Conservation (phyloP, 2,888 invertebrate genomes). For the Chymomyza procnemis region DNA sequence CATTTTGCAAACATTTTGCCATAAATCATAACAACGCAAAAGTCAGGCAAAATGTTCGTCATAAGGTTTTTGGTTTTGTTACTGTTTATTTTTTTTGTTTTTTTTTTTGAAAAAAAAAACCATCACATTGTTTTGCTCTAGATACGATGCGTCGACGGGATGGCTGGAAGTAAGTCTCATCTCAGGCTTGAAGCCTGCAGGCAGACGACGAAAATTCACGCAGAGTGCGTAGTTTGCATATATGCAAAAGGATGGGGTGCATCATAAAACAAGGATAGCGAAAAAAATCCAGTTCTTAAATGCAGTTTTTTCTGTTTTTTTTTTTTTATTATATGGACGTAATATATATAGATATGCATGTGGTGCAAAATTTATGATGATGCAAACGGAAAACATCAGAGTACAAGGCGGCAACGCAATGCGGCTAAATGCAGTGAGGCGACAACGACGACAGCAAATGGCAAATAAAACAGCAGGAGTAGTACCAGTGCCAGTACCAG, state of each 20-base stretch:
- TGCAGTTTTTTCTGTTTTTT: slow-evolving; percentile 48
- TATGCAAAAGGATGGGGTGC: slow-evolving; percentile 46
- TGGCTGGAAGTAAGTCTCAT: neutral
- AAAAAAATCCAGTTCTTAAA: slow-evolving; percentile 40
- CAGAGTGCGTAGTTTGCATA: slow-evolving; percentile 59
- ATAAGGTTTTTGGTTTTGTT: neutral
- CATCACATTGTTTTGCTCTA: slow-evolving; percentile 57
- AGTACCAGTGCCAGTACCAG: neutral
- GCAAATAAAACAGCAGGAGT: slow-evolving; percentile 37
- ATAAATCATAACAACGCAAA: slow-evolving; percentile 4
- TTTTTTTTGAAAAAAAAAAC: neutral
- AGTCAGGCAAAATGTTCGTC: slow-evolving; percentile 5
- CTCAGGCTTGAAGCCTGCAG: slow-evolving; percentile 9
- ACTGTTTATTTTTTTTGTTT: too few relatives aligned
- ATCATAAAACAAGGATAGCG: slow-evolving; percentile 54
- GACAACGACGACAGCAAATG: slow-evolving; percentile 10
- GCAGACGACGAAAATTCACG: slow-evolving; percentile 29
- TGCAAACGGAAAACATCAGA: slow-evolving; percentile 50
- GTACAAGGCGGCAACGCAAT: slow-evolving; percentile 10
- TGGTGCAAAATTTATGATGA: slow-evolving; percentile 72
- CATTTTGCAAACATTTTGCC: neutral
- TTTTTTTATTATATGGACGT: slow-evolving; percentile 11
- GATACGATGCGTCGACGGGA: slow-evolving; percentile 45
- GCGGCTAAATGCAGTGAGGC: slow-evolving; percentile 46
- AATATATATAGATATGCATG: slow-evolving; percentile 53